Conservation (phyloP, 2,113 vertebrate genomes). For the Myotis davidii region DNA sequence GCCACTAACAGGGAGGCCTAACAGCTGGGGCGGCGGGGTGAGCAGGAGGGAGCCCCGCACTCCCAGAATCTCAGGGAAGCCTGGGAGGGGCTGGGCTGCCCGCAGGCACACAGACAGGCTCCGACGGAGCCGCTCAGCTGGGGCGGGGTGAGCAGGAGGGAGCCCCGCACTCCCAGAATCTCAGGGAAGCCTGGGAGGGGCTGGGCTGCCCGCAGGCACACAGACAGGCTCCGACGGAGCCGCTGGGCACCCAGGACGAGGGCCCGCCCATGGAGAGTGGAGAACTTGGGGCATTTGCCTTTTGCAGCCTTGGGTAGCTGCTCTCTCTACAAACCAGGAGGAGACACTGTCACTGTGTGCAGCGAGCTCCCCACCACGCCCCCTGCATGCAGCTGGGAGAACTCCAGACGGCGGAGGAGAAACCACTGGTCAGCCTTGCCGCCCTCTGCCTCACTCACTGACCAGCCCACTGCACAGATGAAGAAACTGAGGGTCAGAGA, state of each 20-base stretch:
- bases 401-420: neutral
- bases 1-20: neutral
- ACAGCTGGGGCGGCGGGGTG: rapidly evolving
- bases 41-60: rapidly evolving
- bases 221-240: no score
- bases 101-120: neutral
- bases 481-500: neutral
- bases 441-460: neutral
- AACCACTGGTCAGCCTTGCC: neutral
- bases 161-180: neutral
- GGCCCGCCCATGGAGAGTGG: rapidly evolving
- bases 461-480: neutral
- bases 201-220: neutral
- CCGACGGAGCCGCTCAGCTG: rapidly evolving
- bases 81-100: neutral
- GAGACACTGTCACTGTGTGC: neutral
- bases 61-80: neutral
- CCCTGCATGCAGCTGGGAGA: neutral
- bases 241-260: rapidly evolving
- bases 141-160: no score
- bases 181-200: neutral
- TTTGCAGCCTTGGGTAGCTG: neutral
- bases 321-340: neutral
- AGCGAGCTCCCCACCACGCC: neutral
- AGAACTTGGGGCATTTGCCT: neutral